Conservation (phyloP, 2,797 vertebrate species). For the Gymnoscopelus braueri region DNA sequence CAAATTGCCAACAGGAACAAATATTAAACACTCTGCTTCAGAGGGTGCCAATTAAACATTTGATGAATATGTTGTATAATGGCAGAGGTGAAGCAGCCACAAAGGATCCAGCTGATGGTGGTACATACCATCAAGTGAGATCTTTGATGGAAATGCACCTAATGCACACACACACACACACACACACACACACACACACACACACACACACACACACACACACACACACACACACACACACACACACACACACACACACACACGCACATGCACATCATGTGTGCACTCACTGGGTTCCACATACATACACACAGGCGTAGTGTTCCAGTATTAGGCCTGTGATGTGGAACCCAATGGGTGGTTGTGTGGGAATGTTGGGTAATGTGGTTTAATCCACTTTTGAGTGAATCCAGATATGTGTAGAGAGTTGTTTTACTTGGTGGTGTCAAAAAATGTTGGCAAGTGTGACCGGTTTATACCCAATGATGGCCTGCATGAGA, state of each 20-base stretch:
- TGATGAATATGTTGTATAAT: conserved; percentile 62
- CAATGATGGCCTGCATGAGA: conserved; percentile 2
- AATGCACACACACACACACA: neutral
- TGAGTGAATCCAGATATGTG: conserved; percentile 12
- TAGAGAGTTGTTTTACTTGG: conserved; percentile 30
- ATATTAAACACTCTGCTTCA: conserved; percentile 36
- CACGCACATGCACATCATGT: neutral
- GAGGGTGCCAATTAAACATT: conserved; percentile 54
- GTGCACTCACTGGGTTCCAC: neutral
- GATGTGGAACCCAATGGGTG: conserved; percentile 21
- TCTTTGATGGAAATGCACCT: conserved; percentile 25
- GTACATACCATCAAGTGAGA: conserved; percentile 52
- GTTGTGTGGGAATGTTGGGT: conserved; percentile 37
- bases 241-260: neutral
- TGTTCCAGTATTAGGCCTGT: conserved; percentile 41
- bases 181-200: neutral
- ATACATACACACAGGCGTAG: neutral
- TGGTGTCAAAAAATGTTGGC: conserved; percentile 17
- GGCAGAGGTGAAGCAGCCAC: conserved; percentile 56
- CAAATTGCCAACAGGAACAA: conserved; percentile 13
- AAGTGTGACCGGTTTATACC: conserved; percentile 10
- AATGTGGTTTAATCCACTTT: conserved; percentile 13
- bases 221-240: conserved; percentile 12
- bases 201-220: conserved; percentile 4
- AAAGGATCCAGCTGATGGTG: conserved; percentile 54